These are phyloP conservation scores for Chaenocephalus aceratus DNA, from an alignment of 2,113 vertebrate genomes.

Conservation along the genomic window DNA sequence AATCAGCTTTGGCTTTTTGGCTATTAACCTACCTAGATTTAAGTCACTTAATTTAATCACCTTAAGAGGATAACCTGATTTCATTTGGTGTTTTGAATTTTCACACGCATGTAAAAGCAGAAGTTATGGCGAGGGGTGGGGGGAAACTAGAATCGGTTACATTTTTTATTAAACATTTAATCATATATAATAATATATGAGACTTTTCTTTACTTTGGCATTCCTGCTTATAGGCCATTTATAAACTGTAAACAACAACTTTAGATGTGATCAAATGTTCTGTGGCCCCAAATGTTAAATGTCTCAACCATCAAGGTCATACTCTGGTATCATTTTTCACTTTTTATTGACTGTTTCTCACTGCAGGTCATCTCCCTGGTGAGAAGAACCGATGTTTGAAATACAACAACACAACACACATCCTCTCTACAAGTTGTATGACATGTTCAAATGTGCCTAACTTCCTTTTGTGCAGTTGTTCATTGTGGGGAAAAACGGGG, in stretches of 20 bases:
- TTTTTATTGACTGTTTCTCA: constrained; percentile 11
- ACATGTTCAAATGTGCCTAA: neutral
- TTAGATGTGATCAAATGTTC: too few relatives aligned
- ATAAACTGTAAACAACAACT: too few relatives aligned
- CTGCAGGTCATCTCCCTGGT: neutral
- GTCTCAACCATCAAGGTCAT: neutral
- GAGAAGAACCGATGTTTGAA: neutral
- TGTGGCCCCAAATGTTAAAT: constrained; percentile 5
- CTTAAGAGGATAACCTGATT: constrained; percentile 1
- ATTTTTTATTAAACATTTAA: neutral
- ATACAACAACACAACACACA: neutral
- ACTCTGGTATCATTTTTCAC: constrained; percentile 5
- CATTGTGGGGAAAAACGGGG: constrained; percentile 44
- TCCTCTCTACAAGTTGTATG: neutral
- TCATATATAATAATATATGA: too few relatives aligned
- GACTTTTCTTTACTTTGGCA: too few relatives aligned
- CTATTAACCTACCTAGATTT: constrained; percentile 16
- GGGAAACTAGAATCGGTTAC: too few relatives aligned
- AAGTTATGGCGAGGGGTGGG: neutral
- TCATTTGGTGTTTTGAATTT: neutral
- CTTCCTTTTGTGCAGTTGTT: constrained; percentile 51
- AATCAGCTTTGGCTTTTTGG: constrained; percentile 64
- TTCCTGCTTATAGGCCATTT: too few relatives aligned
- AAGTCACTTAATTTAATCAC: constrained; percentile 21
- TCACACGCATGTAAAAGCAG: neutral